A percentile compares a stretch with the other conserved stretches of the same genome.
phyloP scores from a whole-genome alignment of 2,113 vertebrate species.

The Columba janthina region DNA sequence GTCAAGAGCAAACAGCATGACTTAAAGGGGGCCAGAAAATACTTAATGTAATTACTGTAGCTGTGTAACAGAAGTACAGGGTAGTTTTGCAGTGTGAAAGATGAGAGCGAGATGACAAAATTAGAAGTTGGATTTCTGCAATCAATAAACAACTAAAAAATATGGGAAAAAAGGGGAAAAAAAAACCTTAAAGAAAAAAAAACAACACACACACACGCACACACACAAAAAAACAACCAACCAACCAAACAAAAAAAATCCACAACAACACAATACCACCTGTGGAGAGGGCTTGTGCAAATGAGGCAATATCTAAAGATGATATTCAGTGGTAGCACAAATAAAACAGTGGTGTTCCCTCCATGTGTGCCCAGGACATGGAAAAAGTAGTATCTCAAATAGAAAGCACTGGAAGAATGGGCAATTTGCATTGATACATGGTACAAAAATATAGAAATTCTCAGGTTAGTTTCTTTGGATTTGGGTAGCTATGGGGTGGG shows the following conservation, averaged over 20 bases:
- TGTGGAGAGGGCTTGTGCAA: not conserved
- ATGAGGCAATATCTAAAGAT: not conserved
- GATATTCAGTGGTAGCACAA: not conserved
- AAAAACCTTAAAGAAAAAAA: no score
- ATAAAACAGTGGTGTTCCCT: not conserved
- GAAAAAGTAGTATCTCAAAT: not conserved
- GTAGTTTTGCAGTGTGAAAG: not conserved
- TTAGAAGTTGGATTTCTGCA: not conserved
- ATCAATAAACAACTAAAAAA: not conserved
- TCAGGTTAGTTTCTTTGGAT: not conserved
- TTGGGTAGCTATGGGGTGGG: not conserved
- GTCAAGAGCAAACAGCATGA: not conserved
- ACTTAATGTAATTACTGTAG: not conserved
- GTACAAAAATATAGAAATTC: not conserved
- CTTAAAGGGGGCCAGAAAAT: not conserved
- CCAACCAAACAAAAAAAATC: no score
- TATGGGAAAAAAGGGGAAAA: not conserved
- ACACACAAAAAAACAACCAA: no score
- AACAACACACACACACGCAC: no score
- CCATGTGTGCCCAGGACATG: not conserved
- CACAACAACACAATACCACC: no score
- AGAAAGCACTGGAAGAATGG: not conserved
- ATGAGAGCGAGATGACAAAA: not conserved
- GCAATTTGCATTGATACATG: not conserved
- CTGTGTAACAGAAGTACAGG: not conserved